Conservation (phyloP, 2,888 invertebrate genomes). For the Pammene fasciana region DNA sequence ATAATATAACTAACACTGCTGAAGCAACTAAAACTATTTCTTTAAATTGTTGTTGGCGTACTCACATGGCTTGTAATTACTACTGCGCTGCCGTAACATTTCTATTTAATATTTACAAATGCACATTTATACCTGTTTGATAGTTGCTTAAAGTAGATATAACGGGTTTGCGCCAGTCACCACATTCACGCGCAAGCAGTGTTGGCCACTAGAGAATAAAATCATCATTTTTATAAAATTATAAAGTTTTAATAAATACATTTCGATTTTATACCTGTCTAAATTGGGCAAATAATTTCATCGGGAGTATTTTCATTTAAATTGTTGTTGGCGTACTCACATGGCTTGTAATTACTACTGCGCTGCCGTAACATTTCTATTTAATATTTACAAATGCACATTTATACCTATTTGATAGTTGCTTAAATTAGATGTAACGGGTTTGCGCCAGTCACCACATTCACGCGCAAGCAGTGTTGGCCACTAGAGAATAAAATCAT, state of each 20-base stretch:
- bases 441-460: constrained; percentile 10
- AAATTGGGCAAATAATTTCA: too few relatives aligned
- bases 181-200: not conserved
- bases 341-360: constrained; percentile 15
- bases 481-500: not conserved
- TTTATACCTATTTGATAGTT: not conserved
- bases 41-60: constrained; percentile 1
- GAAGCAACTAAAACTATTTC: not conserved
- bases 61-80: constrained; percentile 10
- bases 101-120: not conserved
- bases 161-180: constrained; percentile 11
- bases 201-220: not conserved
- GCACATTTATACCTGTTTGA: not conserved
- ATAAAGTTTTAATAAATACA: too few relatives aligned
- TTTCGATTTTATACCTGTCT: too few relatives aligned
- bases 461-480: not conserved
- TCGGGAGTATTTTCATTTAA: too few relatives aligned
- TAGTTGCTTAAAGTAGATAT: constrained; percentile 12
- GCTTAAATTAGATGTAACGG: constrained; percentile 9
- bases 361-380: not conserved
- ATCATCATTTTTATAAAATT: too few relatives aligned
- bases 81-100: constrained; percentile 10
- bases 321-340: constrained; percentile 5
- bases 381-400: constrained; percentile 1
- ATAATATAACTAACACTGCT: constrained; percentile 4